Conservation (phyloP, 2,888 invertebrate species). For the Amphiduros pacificus region DNA sequence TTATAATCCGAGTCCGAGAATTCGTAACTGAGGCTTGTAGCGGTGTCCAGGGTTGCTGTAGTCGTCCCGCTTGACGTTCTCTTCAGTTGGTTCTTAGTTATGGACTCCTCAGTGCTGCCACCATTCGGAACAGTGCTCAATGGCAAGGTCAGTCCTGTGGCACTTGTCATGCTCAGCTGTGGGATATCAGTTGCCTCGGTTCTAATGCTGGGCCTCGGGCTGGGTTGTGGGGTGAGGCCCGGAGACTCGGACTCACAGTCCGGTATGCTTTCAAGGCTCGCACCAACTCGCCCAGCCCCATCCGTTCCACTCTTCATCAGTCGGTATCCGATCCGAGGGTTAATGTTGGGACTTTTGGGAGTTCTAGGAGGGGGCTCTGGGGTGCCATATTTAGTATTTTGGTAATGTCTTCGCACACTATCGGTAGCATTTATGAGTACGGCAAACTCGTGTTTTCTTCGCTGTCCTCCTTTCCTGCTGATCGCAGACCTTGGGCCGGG, state of each 20-base stretch:
- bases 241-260: background rate
- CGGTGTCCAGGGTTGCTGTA: no score
- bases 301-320: slow-evolving; percentile 19
- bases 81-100: background rate
- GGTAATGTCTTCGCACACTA: background rate
- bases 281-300: background rate
- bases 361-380: no score
- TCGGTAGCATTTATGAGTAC: slow-evolving; percentile 1
- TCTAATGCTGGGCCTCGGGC: no score
- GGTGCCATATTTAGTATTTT: background rate
- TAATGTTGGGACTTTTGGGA: background rate
- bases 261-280: background rate
- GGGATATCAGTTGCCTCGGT: no score
- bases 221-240: background rate
- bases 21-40: background rate
- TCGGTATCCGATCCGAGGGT: slow-evolving; percentile 8
- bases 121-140: background rate
- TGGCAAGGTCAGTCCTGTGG: background rate
- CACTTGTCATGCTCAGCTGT: no score
- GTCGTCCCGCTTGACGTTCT: background rate
- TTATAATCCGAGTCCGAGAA: background rate
- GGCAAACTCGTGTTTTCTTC: background rate
- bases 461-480: background rate
- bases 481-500: background rate
- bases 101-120: no score